Conservation (phyloP, 2,888 invertebrate genomes). For the Lasioglossum lativentre region DNA sequence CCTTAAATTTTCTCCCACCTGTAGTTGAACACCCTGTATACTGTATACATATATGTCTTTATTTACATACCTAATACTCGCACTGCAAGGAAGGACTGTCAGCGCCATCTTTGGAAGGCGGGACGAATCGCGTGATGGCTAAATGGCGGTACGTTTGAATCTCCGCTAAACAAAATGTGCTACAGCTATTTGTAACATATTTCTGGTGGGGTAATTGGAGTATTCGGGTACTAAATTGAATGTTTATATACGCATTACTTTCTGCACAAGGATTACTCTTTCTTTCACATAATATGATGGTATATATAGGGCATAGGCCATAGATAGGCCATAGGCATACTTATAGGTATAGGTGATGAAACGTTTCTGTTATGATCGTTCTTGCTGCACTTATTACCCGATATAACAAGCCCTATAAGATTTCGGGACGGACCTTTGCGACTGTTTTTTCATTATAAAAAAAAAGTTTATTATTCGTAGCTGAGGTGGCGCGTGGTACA, state of each 20-base stretch:
- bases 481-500: slow-evolving; percentile 79
- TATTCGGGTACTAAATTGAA: no score
- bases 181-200: not conserved
- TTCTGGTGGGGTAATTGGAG: no score
- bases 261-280: no score
- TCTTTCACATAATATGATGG: no score
- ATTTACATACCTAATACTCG: not conserved
- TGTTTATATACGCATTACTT: no score
- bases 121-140: not conserved
- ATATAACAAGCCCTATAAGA: no score
- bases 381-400: no score
- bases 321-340: no score
- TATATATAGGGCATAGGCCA: no score
- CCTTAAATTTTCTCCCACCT: not conserved
- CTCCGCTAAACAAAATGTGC: not conserved
- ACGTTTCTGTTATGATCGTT: no score
- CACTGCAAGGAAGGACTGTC: not conserved
- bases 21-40: not conserved
- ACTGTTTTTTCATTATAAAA: slow-evolving; percentile 70
- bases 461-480: slow-evolving; percentile 78
- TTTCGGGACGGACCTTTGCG: not conserved
- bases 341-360: no score
- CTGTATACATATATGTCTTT: not conserved
- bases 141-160: not conserved
- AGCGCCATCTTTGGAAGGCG: slow-evolving; percentile 17